These are phyloP conservation scores for Pitta sordida DNA, from an alignment of 2,113 vertebrate species.

Conservation along the genomic window DNA sequence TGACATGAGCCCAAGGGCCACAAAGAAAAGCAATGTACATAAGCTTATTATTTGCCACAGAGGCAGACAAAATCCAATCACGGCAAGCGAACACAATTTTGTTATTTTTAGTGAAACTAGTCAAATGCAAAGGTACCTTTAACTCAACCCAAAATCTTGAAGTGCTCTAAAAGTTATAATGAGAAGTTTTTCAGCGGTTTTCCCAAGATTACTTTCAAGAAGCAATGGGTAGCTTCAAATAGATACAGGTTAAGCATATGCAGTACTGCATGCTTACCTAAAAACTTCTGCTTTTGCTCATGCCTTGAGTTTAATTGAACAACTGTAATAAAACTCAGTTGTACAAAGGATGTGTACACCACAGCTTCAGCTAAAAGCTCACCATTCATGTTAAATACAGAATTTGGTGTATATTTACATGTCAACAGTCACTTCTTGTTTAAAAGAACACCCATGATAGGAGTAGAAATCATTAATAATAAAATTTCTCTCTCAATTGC, in stretches of 20 bases:
- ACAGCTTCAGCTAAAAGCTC: neutral
- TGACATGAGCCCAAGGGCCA: neutral
- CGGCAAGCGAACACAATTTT: accelerated
- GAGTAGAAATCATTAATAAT: neutral
- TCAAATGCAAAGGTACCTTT: neutral
- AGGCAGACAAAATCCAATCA: neutral
- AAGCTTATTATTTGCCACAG: neutral
- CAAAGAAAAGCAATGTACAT: neutral
- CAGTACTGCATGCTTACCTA: too few relatives aligned
- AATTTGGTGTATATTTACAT: neutral
- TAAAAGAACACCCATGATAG: neutral
- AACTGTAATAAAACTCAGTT: neutral
- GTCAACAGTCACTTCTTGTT: neutral
- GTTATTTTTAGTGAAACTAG: neutral
- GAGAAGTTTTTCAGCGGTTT: neutral
- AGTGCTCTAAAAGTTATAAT: neutral
- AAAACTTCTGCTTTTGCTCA: neutral
- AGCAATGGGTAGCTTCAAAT: neutral
- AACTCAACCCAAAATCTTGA: neutral
- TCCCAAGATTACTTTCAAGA: neutral
- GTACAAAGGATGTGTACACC: neutral
- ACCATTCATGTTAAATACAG: neutral
- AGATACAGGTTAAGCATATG: neutral
- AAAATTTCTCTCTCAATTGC: neutral
- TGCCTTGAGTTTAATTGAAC: neutral